These are phyloP conservation scores for Danionella cerebrum DNA, from an alignment of 2,113 vertebrate genomes.

Conservation along the genomic window DNA sequence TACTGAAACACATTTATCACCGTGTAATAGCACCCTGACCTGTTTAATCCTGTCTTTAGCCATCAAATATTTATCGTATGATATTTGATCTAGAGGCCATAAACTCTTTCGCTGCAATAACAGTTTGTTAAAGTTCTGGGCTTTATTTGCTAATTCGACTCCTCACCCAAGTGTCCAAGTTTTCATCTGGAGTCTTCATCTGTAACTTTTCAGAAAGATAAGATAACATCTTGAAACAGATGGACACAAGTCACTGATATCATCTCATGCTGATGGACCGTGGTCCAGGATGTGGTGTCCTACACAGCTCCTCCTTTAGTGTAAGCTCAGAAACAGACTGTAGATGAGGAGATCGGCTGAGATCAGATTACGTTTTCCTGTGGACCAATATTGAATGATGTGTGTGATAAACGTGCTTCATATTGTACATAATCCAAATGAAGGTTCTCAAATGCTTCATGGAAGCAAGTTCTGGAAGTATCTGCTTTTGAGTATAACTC, in stretches of 20 bases:
- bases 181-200: neutral
- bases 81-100: neutral
- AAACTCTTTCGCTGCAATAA: neutral
- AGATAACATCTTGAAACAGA: neutral
- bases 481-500: no score
- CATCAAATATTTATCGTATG: neutral
- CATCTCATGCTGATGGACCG: neutral
- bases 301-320: neutral
- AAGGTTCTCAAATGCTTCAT: no score
- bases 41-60: neutral
- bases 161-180: neutral
- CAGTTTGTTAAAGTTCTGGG: neutral
- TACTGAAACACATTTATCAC: no score
- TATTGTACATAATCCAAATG: no score
- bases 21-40: neutral
- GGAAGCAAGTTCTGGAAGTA: no score
- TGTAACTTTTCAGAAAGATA: neutral
- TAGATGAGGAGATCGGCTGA: neutral
- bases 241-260: neutral
- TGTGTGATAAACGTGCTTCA: no score
- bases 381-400: neutral
- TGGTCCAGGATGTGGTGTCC: neutral
- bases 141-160: neutral
- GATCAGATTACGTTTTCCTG: neutral
- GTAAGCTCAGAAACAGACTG: neutral